Evolutionary conservation across 1,140 invertebrate genomes (phyloP), one percentile per base, ranked within the genome.

Genomic region (Eriosoma lanigerum): DNA sequence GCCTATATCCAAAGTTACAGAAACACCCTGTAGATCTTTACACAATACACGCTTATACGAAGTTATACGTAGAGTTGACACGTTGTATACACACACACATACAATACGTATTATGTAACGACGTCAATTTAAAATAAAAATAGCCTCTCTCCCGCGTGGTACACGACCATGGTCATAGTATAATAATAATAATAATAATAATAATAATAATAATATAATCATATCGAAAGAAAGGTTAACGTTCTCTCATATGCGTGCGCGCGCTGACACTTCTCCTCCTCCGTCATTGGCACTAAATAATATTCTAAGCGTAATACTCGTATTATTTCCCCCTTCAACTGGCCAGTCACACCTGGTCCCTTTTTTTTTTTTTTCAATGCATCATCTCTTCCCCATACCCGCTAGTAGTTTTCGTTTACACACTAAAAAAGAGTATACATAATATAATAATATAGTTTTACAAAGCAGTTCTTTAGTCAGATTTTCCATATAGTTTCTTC

Each of bases 271-370:
- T 21, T 24, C 66, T 48, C 66, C 46, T 48, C 44, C 21, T 13
- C 32, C 38, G 62, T 38, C 62, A 38, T 13, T 21, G 29, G 9
- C 32, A 9, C 19, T 38, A n/a, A 38, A 38, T 38, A 38, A 38
- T 38, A 38, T 38, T 38, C 32, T 38, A 38, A 3, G 32, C 32
- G 32, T 38, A 38, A 38, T 38, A 38, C 8, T 4, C 32, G 32
- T n/a, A 38, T 38, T 3, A 4, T 68, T 48, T 4, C 46, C 66
- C 66, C 66, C 66, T 26, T 70, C 44, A 21, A 50, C 44, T 21
- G 66, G 46, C n/a, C 9, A 46, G 66, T n/a, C 68, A 24, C 68
- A 72, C 48, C 68, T 50, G 68, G 46, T 72, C 48, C 68, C 66
- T 70, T 70, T 70, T 66, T 70, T 70, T 60, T 60, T 60, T 32